phyloP scores from a whole-genome alignment of 92 coral and sea anemone species.

The Palythoa heliodiscus region DNA sequence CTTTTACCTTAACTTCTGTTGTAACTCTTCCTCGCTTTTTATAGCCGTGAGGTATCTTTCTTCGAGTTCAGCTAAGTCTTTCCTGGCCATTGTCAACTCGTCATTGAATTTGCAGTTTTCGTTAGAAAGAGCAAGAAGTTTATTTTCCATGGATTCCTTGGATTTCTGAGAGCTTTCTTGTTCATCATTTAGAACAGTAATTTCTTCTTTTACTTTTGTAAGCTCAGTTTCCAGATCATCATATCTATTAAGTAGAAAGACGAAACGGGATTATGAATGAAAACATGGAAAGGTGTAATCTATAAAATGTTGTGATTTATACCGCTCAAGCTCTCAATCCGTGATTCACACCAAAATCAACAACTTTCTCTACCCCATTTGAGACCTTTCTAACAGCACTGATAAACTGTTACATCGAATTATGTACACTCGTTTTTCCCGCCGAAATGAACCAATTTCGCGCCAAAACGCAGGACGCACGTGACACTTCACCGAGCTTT shows the following conservation, averaged over 20 bases:
- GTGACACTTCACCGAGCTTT: no score
- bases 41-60: constrained; percentile 63
- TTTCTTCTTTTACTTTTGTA: constrained; percentile 63
- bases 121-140: constrained; percentile 46
- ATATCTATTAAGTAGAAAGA: constrained; percentile 16
- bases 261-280: neutral
- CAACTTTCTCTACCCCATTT: no score
- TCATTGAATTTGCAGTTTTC: constrained; percentile 62
- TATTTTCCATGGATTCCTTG: constrained; percentile 64
- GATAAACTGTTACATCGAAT: no score
- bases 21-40: constrained; percentile 65
- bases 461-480: no score
- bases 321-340: no score
- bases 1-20: constrained; percentile 56
- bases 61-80: constrained; percentile 70
- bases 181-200: constrained; percentile 64
- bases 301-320: no score
- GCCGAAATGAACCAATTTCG: no score
- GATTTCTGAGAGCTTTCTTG: constrained; percentile 68
- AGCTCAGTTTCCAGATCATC: constrained; percentile 70
- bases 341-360: no score
- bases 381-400: no score
- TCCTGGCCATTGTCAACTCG: constrained; percentile 57
- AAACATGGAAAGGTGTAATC: no score
- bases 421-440: no score